Evolutionary conservation across 2,888 invertebrate species (phyloP).

Genomic region (Petrolisthes cinctipes): DNA sequence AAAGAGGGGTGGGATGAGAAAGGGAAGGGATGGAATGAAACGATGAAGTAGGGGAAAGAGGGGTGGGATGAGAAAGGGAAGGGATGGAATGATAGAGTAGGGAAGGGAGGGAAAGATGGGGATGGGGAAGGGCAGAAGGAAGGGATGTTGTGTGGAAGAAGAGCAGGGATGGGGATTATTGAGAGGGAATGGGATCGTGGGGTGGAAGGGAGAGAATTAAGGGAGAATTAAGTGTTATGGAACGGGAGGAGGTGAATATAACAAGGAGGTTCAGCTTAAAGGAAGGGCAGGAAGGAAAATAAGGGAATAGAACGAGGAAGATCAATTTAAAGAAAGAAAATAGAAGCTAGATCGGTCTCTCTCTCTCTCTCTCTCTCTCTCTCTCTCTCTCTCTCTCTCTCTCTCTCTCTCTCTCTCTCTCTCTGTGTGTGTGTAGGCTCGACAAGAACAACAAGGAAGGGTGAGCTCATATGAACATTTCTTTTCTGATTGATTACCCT

Average conservation of each 20-base stretch:
- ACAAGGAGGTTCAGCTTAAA: not conserved
- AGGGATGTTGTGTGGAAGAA: not conserved
- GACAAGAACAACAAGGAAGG: no score
- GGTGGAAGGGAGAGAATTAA: not conserved
- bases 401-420: constrained; percentile 13
- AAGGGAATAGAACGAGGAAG: not conserved
- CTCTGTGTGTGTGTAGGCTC: not conserved
- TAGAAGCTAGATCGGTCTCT: not conserved
- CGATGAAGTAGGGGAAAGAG: not conserved
- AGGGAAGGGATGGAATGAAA: not conserved
- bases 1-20: not conserved
- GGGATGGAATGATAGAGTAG: not conserved
- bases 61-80: constrained; percentile 3
- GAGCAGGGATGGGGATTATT: no score
- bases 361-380: not conserved
- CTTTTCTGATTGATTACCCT: no score
- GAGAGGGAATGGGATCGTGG: not conserved
- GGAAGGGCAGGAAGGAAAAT: not conserved
- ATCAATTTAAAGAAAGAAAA: not conserved
- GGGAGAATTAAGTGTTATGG: not conserved
- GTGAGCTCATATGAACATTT: no score
- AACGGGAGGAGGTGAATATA: not conserved
- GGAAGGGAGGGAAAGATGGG: not conserved
- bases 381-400: not conserved
- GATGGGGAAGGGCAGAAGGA: not conserved